Percentiles rank a stretch among this genome's conserved stretches.
Evolutionary conservation across 2,113 vertebrate genomes (phyloP).

Genomic region (Aythya baeri): DNA sequence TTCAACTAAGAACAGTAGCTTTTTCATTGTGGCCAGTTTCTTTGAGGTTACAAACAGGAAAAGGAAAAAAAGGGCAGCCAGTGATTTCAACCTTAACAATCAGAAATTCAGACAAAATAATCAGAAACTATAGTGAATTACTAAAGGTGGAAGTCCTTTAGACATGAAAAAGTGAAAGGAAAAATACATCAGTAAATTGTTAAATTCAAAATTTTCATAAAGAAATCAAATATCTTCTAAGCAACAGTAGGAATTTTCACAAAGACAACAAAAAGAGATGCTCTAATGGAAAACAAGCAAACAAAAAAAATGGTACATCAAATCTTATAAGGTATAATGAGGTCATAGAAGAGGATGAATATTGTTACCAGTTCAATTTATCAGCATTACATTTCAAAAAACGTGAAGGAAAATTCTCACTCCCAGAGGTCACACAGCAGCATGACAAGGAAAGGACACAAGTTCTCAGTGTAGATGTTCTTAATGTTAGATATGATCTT

Average conservation of each 20-base stretch:
- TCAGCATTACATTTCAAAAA: background rate
- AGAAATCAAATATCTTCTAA: background rate
- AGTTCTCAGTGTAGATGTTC: background rate
- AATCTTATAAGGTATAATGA: background rate
- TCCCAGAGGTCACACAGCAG: background rate
- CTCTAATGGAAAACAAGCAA: background rate
- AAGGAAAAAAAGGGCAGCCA: background rate
- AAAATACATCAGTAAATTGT: background rate
- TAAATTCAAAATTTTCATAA: background rate
- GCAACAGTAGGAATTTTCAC: background rate
- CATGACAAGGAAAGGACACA: background rate
- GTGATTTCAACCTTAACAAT: background rate
- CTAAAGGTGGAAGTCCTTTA: background rate
- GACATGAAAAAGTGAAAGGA: background rate
- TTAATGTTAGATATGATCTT: background rate
- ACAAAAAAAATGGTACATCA: too few species aligned
- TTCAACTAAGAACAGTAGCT: background rate
- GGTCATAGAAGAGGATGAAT: background rate
- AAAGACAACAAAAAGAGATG: background rate
- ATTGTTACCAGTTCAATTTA: background rate
- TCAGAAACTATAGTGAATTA: background rate
- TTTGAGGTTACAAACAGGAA: background rate
- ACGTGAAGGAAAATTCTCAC: background rate
- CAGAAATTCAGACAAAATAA: background rate
- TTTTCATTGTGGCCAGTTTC: background rate